Evolutionary conservation across 1,140 invertebrate genomes (phyloP).

Genomic region (Drosophila yakuba): DNA sequence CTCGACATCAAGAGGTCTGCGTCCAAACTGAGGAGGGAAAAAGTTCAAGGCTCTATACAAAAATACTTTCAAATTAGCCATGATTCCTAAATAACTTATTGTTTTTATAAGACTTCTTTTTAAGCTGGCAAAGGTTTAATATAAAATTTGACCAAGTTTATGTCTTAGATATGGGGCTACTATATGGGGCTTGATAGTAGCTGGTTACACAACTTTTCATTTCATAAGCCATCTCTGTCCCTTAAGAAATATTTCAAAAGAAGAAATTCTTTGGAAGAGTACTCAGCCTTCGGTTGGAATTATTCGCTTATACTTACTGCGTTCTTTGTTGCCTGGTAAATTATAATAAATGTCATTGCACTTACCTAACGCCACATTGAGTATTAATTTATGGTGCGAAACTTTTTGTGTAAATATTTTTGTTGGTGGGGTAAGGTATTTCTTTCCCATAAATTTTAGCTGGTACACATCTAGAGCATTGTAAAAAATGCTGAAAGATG

Average conservation of each 20-base stretch:
- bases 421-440: conserved; percentile 8
- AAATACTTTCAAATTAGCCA: conserved; percentile 38
- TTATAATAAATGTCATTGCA: conserved; percentile 80
- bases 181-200: too few species aligned
- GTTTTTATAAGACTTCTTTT: neutral
- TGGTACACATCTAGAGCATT: conserved; percentile 10
- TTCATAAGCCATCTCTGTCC: too few species aligned
- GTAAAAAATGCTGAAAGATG: neutral
- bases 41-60: conserved; percentile 16
- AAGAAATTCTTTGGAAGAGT: neutral
- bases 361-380: conserved; percentile 63
- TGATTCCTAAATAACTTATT: conserved; percentile 41
- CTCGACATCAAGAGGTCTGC: conserved; percentile 6
- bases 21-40: neutral
- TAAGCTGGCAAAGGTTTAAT: neutral
- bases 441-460: conserved; percentile 32
- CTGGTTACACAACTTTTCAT: too few species aligned
- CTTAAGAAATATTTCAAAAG: too few species aligned
- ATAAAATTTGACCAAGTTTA: too few species aligned
- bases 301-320: neutral
- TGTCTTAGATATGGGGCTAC: too few species aligned
- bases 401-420: conserved; percentile 52
- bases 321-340: conserved; percentile 47
- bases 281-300: too few species aligned
- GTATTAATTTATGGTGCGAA: conserved; percentile 78